Evolutionary conservation across 2,797 vertebrate species (phyloP).

Genomic region (Manis pentadactyla): DNA sequence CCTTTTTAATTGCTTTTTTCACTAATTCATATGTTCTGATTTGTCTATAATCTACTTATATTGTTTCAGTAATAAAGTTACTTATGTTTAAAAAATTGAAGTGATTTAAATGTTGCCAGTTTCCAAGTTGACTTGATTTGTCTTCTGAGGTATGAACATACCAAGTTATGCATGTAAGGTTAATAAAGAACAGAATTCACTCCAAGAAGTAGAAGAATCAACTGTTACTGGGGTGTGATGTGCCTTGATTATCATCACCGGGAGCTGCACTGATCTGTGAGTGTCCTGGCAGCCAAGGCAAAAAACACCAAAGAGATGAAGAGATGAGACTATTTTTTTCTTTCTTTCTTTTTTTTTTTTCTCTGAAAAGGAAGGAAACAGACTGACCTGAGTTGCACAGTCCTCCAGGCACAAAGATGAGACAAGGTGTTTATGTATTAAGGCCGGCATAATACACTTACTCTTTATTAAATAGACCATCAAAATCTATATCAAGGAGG

Average conservation of each 20-base stretch:
- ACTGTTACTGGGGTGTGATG: background rate
- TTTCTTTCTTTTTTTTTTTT: background rate
- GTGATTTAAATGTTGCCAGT: background rate
- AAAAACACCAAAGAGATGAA: background rate
- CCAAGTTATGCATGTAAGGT: background rate
- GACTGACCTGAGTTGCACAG: background rate
- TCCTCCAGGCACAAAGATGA: background rate
- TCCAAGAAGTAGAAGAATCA: background rate
- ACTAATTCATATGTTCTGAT: slow-evolving; percentile 19
- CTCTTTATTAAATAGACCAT: background rate
- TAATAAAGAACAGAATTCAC: background rate
- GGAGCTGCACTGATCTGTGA: background rate
- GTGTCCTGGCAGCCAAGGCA: background rate
- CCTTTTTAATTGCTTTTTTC: background rate
- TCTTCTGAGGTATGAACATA: background rate
- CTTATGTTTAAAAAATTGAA: background rate
- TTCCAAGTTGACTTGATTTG: background rate
- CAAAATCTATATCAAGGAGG: background rate
- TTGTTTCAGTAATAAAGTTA: background rate
- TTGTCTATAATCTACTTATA: background rate
- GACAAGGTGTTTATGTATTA: background rate
- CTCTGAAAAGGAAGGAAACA: background rate
- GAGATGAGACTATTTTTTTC: background rate
- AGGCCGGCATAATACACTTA: background rate
- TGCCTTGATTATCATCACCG: background rate